A percentile compares a stretch with the other conserved stretches of the same genome.
Conservation (phyloP, 2,888 invertebrate genomes). For the Xestia c-nigrum region DNA sequence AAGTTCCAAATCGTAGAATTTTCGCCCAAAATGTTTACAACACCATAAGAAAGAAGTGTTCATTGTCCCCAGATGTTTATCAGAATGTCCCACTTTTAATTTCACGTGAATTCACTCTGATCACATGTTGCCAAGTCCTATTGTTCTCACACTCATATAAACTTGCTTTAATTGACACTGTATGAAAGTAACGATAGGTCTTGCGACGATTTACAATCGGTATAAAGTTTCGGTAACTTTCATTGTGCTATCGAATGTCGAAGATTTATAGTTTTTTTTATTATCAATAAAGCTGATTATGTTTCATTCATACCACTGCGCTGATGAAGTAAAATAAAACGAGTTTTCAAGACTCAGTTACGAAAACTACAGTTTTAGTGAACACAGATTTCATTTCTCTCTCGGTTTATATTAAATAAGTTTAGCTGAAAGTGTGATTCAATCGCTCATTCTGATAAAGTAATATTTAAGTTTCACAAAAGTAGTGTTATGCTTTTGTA, state of each 20-base stretch:
- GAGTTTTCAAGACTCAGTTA: neutral
- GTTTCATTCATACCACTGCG: neutral
- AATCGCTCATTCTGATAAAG: too few species aligned
- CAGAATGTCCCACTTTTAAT: conserved; percentile 73
- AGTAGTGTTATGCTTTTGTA: too few species aligned
- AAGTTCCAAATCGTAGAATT: neutral
- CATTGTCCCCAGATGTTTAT: conserved; percentile 74
- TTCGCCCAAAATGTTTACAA: neutral
- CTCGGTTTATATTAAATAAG: too few species aligned
- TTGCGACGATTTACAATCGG: conserved; percentile 44
- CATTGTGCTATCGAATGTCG: conserved; percentile 21
- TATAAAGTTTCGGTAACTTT: conserved; percentile 47
- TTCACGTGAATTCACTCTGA: conserved; percentile 57
- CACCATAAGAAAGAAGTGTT: conserved; percentile 3
- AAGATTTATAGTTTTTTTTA: conserved; percentile 4
- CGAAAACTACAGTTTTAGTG: neutral
- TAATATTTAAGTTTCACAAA: too few species aligned
- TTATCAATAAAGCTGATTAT: neutral
- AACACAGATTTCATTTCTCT: too few species aligned
- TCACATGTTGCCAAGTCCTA: conserved; percentile 57
- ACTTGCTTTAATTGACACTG: conserved; percentile 75
- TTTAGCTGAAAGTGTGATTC: too few species aligned
- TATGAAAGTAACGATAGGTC: conserved; percentile 62
- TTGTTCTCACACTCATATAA: conserved; percentile 70
- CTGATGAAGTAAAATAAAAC: neutral